Evolutionary conservation across 2,113 vertebrate species (phyloP), one percentile per base, ranked within the genome.

Genomic region (Oncorhynchus kisutch): DNA sequence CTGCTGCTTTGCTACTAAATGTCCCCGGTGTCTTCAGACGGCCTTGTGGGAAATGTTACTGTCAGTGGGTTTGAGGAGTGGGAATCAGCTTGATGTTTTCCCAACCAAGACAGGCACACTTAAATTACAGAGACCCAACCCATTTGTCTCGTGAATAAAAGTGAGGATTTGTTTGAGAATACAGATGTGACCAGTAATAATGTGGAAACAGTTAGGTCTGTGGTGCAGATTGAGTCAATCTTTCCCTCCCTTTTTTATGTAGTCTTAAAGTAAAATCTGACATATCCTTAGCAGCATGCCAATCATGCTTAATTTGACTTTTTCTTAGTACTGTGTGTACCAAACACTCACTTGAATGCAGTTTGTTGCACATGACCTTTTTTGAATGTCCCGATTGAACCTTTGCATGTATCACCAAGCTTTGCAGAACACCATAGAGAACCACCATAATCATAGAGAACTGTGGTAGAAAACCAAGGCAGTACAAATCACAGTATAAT

Each of bases 61-160:
- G 84, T 81, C 80, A 68, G 49, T 82, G 29, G 24, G 70, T 80
- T 84, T 77, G 84, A 45, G 77, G 70, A 77, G 49, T 39, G 68
- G 75, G 84, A 87, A 86, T 86, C 84, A 86, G 80, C 80, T 82
- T 64, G 81, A 71, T 81, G 83, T 88, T 87, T 85, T 81, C 51
- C 85, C 88, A 89, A 81, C 80, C 88, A 81, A 89, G 87, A 86
- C 88, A 81, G 84, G 68, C 72, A 11, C 16, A 80, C 79, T 87
- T 89, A 88, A 88, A 87, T 83, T 86, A 80, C 80, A 81, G 62
- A 81, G 81, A 83, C 71, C 34, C 80, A 6, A 65, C 57, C 82
- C 79, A 86, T 86, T 82, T 81, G 87, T 87, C 85, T 81, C 78
- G 39, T 81, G 77, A 86, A 90, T 90, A 3, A 84, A 84, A 85